A percentile compares a stretch with the other conserved stretches of the same genome.
Conservation (phyloP, 2,797 vertebrate genomes). For the Psittacula echo region DNA sequence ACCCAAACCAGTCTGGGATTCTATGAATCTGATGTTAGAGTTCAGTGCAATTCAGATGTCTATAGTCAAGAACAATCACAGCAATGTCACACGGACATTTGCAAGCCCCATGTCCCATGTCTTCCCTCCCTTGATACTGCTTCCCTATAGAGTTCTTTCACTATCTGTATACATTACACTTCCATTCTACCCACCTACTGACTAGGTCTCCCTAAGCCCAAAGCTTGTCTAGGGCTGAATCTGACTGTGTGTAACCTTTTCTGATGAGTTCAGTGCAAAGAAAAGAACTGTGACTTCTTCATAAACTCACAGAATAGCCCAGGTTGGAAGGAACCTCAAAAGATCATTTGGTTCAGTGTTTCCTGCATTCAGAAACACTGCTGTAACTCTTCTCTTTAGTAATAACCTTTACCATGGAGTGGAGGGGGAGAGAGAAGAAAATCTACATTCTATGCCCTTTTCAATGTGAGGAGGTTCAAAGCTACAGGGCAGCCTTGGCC, state of each 20-base stretch:
- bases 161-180: not conserved
- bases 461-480: not conserved
- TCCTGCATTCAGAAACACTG: not conserved
- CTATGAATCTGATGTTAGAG: not conserved
- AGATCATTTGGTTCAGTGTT: not conserved
- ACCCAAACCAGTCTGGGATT: not conserved
- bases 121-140: not conserved
- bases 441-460: not conserved
- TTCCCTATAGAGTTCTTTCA: not conserved
- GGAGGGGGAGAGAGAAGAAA: too few species aligned
- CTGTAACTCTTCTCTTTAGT: not conserved
- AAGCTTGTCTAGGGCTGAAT: not conserved
- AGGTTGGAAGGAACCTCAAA: not conserved
- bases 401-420: not conserved
- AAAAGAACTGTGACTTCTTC: not conserved
- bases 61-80: not conserved
- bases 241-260: not conserved
- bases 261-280: not conserved
- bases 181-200: not conserved
- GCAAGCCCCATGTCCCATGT: not conserved
- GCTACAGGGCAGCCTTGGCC: not conserved
- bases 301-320: not conserved
- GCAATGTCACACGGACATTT: not conserved
- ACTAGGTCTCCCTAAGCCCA: not conserved
- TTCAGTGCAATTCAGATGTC: not conserved